Conservation (phyloP, 2,797 vertebrate species). For the Yasuhikotakia modesta region DNA sequence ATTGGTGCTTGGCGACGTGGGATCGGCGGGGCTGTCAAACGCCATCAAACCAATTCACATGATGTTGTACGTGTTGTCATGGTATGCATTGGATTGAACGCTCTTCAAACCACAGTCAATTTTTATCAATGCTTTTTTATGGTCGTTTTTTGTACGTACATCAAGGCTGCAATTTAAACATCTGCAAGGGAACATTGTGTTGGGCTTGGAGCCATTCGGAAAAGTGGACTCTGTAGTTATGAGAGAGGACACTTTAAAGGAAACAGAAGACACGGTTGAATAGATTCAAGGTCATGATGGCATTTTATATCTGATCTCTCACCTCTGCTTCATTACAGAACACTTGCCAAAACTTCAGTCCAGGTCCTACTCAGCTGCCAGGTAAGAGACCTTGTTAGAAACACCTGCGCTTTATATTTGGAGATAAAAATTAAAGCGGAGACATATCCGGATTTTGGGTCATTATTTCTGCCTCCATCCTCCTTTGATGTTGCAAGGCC, state of each 20-base stretch:
- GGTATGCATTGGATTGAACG: too few relatives aligned
- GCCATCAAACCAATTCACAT: too few relatives aligned
- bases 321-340: conserved; percentile 75
- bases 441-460: conserved; percentile 44
- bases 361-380: conserved; percentile 91
- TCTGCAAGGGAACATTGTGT: neutral
- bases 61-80: too few relatives aligned
- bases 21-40: neutral
- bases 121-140: neutral
- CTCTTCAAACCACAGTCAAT: neutral
- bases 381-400: conserved; percentile 75
- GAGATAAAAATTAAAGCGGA: conserved; percentile 17
- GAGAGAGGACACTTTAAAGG: conserved; percentile 6
- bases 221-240: neutral
- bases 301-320: conserved; percentile 32
- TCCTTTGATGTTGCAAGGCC: conserved; percentile 17
- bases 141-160: neutral
- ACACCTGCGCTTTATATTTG: conserved; percentile 46
- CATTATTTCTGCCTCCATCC: conserved; percentile 37
- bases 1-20: conserved; percentile 7
- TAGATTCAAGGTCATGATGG: conserved; percentile 6
- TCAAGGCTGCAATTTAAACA: conserved; percentile 12
- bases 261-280: conserved; percentile 7
- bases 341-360: conserved; percentile 93
- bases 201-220: neutral